phyloP scores from a whole-genome alignment of 2,797 vertebrate species.

The Morus bassanus region DNA sequence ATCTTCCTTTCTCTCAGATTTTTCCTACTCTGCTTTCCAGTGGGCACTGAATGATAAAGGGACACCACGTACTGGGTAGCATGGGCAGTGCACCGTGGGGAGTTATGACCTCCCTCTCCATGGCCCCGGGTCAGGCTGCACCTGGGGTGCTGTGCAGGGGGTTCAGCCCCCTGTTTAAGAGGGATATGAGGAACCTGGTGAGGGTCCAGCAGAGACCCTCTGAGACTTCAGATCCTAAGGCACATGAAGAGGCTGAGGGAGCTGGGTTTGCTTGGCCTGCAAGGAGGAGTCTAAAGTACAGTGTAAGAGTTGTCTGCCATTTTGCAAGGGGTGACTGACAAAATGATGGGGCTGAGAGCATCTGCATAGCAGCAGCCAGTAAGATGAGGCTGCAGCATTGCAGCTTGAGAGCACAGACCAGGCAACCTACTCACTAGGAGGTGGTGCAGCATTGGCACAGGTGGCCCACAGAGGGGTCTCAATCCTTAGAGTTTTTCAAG shows the following conservation, averaged over 20 bases:
- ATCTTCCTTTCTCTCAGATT: background rate
- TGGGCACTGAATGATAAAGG: background rate
- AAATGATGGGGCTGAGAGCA: background rate
- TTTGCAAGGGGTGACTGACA: background rate
- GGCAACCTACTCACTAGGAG: background rate
- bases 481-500: background rate
- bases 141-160: background rate
- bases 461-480: background rate
- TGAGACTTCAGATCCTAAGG: background rate
- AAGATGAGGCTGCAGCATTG: accelerated
- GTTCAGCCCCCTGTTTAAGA: background rate
- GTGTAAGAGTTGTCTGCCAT: too few relatives aligned
- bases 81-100: accelerated
- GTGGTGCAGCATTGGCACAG: background rate
- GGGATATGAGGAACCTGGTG: background rate
- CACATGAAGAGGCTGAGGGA: background rate
- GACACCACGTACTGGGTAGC: accelerated
- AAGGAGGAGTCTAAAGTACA: background rate
- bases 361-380: accelerated
- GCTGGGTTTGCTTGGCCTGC: background rate
- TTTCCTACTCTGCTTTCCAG: background rate
- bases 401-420: background rate
- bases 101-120: background rate
- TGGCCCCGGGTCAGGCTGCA: background rate
- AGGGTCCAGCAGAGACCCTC: background rate